A percentile compares a stretch with the other conserved stretches of the same genome.
Evolutionary conservation across 2,797 vertebrate species (phyloP).

Genomic region (Betta splendens): DNA sequence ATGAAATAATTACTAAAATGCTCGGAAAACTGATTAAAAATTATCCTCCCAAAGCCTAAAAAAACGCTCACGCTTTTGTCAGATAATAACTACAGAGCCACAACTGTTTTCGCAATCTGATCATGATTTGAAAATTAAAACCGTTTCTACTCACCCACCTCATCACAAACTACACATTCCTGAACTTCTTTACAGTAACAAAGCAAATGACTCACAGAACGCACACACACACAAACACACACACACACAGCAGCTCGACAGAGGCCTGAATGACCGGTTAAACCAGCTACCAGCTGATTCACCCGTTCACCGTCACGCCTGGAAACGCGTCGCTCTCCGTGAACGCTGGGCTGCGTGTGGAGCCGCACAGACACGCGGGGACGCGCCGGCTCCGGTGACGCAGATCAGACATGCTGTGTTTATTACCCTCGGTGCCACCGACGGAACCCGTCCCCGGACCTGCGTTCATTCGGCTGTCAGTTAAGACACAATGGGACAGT

Average conservation of each 20-base stretch:
- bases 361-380: constrained; percentile 34
- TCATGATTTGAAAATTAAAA: neutral
- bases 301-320: constrained; percentile 28
- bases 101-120: neutral
- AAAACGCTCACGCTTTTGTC: constrained; percentile 4
- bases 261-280: constrained; percentile 60
- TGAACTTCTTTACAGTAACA: no score
- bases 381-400: constrained; percentile 22
- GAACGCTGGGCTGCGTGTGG: constrained; percentile 12
- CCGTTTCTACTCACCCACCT: neutral
- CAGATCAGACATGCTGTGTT: constrained; percentile 59
- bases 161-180: no score
- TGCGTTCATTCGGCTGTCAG: constrained; percentile 60
- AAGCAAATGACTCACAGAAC: no score
- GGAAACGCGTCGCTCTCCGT: constrained; percentile 44
- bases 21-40: neutral
- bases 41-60: no score
- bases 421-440: constrained; percentile 51
- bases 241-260: constrained; percentile 22
- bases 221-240: constrained; percentile 13
- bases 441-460: constrained; percentile 45
- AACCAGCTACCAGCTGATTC: constrained; percentile 57
- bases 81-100: neutral
- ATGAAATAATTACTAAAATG: constrained; percentile 1
- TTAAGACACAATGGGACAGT: constrained; percentile 61